Evolutionary conservation across 2,797 vertebrate genomes (phyloP).

Genomic region (Halcyon smyrnensis): DNA sequence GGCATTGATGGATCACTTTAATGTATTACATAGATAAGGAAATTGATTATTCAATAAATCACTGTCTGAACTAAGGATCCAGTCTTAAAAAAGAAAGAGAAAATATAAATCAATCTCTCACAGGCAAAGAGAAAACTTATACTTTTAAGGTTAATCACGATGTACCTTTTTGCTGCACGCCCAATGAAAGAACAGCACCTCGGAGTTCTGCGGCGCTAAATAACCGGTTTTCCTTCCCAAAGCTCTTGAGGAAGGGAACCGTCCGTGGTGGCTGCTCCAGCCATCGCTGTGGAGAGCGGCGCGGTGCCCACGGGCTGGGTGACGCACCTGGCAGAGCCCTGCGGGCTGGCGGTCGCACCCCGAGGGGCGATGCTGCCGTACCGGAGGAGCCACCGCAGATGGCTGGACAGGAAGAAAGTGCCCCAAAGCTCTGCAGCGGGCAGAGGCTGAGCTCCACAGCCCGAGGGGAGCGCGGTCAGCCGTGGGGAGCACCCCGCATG

Average conservation of each 20-base stretch:
- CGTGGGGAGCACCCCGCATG: fast-evolving
- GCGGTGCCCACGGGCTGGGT: background rate
- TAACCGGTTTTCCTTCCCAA: background rate
- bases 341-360: fast-evolving
- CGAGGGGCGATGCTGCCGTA: background rate
- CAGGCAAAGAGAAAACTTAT: background rate
- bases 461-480: fast-evolving
- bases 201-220: background rate
- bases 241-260: background rate
- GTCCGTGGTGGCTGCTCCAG: fast-evolving
- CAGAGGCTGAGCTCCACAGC: background rate
- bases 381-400: background rate
- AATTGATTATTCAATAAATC: slow-evolving; percentile 94
- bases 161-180: background rate
- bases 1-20: slow-evolving; percentile 87
- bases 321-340: background rate
- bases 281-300: fast-evolving
- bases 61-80: slow-evolving; percentile 79
- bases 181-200: background rate
- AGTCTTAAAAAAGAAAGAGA: slow-evolving; percentile 59
- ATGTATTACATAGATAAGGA: slow-evolving; percentile 90
- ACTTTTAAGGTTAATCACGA: slow-evolving; percentile 33
- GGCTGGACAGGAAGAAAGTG: background rate
- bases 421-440: background rate
- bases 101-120: slow-evolving; percentile 75